Conservation (phyloP, 2,888 invertebrate genomes). For the Pinctada fucata region DNA sequence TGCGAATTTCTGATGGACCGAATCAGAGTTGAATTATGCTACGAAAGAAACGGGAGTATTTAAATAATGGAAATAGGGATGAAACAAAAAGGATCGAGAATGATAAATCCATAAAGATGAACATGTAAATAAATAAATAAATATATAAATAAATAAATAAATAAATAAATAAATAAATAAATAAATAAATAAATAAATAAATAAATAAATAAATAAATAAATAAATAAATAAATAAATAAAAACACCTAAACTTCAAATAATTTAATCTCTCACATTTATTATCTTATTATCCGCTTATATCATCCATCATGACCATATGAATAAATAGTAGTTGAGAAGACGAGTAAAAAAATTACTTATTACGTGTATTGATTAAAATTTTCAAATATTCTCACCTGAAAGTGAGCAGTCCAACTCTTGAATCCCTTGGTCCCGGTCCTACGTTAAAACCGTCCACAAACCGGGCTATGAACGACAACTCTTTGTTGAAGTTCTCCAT, state of each 20-base stretch:
- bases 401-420: constrained; percentile 8
- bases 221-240: too few relatives aligned
- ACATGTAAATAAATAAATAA: too few relatives aligned
- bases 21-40: too few relatives aligned
- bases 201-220: too few relatives aligned
- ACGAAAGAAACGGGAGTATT: neutral
- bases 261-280: too few relatives aligned
- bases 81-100: neutral
- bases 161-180: too few relatives aligned
- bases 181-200: too few relatives aligned
- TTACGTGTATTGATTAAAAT: neutral
- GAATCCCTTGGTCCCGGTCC: constrained; percentile 4
- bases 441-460: constrained; percentile 23
- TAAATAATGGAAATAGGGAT: neutral
- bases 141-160: too few relatives aligned
- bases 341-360: neutral
- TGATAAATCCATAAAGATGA: neutral
- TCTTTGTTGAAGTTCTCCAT: constrained; percentile 23
- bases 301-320: neutral
- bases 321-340: neutral
- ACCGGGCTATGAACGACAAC: constrained; percentile 23
- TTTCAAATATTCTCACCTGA: neutral
- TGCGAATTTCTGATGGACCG: too few relatives aligned
- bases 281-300: too few relatives aligned
- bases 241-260: too few relatives aligned